phyloP scores from a whole-genome alignment of 2,888 invertebrate genomes.

The Electrophaes corylata region DNA sequence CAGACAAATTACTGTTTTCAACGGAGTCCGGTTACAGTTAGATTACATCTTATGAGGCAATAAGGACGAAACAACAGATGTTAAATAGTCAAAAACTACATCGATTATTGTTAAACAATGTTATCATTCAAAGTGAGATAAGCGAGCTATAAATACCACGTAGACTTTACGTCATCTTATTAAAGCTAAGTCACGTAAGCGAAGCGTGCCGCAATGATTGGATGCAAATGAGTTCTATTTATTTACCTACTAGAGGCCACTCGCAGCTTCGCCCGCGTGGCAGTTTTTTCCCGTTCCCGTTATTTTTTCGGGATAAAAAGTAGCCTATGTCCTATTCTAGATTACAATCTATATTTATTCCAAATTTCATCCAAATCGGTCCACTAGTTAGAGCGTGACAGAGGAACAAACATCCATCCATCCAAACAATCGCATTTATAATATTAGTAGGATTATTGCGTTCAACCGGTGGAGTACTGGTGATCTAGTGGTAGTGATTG shows the following conservation, averaged over 20 bases:
- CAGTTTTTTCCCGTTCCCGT: too few relatives aligned
- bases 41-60: neutral
- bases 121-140: slow-evolving; percentile 5
- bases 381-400: too few relatives aligned
- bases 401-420: too few relatives aligned
- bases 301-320: too few relatives aligned
- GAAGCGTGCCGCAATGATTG: slow-evolving; percentile 3
- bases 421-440: too few relatives aligned
- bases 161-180: neutral
- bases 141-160: slow-evolving; percentile 6
- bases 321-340: too few relatives aligned
- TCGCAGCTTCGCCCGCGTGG: too few relatives aligned
- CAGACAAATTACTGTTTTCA: neutral
- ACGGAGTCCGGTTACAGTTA: neutral
- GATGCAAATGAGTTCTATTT: neutral
- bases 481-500: too few relatives aligned
- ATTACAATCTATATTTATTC: too few relatives aligned
- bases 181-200: slow-evolving; percentile 4
- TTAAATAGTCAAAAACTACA: neutral
- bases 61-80: neutral
- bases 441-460: too few relatives aligned
- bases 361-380: too few relatives aligned
- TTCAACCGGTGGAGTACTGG: too few relatives aligned
- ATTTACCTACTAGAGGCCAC: neutral
- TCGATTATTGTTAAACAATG: neutral